Evolutionary conservation across 2,888 invertebrate genomes (phyloP).

Genomic region (Pachliopta kotzebuea): DNA sequence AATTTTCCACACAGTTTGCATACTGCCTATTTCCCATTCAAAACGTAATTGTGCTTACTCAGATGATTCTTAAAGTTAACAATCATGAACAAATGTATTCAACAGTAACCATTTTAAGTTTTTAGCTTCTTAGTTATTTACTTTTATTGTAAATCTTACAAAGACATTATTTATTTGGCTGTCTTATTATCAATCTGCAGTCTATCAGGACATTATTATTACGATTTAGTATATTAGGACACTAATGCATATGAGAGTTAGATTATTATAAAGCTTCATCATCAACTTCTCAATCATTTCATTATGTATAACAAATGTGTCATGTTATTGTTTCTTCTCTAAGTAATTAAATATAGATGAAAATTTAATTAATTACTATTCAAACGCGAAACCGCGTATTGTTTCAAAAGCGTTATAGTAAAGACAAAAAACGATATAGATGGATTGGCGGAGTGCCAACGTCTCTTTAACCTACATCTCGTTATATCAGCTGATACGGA

Average conservation of each 20-base stretch:
- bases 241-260: no score
- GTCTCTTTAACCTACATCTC: slow-evolving; percentile 22
- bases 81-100: background rate
- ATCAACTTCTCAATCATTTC: no score
- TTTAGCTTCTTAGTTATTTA: background rate
- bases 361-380: slow-evolving; percentile 1
- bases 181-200: no score
- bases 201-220: no score
- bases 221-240: no score
- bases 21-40: background rate
- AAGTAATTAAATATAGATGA: background rate
- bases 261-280: no score
- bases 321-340: background rate
- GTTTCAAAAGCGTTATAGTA: background rate
- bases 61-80: background rate
- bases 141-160: background rate
- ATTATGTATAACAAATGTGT: no score
- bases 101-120: background rate
- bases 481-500: slow-evolving; percentile 18
- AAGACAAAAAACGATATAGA: slow-evolving; percentile 1
- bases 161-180: no score
- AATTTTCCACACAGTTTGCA: slow-evolving; percentile 3
- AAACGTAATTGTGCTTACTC: background rate
- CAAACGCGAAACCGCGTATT: background rate
- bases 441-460: slow-evolving; percentile 17